Evolutionary conservation across 1,140 invertebrate species (phyloP).

Genomic region (Plutomurus gul): DNA sequence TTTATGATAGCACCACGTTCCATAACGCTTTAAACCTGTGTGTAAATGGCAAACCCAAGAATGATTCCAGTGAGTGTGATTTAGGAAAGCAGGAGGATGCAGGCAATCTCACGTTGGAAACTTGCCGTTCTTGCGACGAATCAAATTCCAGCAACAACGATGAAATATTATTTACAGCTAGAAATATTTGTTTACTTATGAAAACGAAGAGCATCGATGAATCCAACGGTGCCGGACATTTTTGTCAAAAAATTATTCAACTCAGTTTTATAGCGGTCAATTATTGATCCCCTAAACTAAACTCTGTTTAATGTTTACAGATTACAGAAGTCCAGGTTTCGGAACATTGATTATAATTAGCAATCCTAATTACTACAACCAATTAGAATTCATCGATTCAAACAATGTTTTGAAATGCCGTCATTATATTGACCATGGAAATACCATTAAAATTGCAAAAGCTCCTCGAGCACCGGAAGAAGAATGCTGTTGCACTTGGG

Average conservation of each 20-base stretch:
- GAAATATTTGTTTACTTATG: neutral
- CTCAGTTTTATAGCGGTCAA: neutral
- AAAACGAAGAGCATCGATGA: neutral
- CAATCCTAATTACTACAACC: neutral
- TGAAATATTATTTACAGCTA: neutral
- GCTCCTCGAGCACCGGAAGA: neutral
- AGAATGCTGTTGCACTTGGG: neutral
- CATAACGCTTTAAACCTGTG: neutral
- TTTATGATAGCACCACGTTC: slow-evolving; percentile 2
- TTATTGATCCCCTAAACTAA: too few species aligned
- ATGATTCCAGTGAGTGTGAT: neutral
- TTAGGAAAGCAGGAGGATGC: neutral
- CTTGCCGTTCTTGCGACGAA: neutral
- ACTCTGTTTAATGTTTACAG: neutral
- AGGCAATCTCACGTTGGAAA: too few species aligned
- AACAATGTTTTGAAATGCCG: neutral
- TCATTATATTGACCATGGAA: neutral
- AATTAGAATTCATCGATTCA: neutral
- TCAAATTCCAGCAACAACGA: neutral
- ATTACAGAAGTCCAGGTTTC: slow-evolving; percentile 3
- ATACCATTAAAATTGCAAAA: neutral
- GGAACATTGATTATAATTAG: neutral
- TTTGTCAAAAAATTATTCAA: neutral
- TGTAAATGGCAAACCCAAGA: neutral
- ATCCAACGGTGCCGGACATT: neutral